Evolutionary conservation across 2,113 vertebrate species (phyloP).

Genomic region (Rostratula benghalensis): DNA sequence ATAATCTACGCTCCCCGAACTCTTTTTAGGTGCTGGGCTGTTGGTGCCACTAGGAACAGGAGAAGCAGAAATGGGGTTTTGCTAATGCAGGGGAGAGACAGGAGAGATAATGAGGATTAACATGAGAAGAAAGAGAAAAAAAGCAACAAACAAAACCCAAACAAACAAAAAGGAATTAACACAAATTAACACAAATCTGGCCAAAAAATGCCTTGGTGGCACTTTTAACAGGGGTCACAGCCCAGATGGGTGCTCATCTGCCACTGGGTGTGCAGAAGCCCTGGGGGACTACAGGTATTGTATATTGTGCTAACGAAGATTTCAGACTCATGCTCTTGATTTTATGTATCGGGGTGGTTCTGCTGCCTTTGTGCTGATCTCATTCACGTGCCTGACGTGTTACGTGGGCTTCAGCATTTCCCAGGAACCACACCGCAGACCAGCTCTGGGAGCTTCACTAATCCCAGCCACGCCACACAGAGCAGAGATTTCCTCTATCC

Average conservation of each 20-base stretch:
- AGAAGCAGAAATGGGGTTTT: slow-evolving; percentile 96
- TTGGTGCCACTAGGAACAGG: slow-evolving; percentile 92
- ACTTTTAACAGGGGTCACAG: not conserved
- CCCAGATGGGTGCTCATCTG: not conserved
- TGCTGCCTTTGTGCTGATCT: not conserved
- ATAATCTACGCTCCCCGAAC: slow-evolving; percentile 91
- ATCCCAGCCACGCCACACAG: not conserved
- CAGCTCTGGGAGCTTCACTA: not conserved
- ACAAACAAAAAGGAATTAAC: not conserved
- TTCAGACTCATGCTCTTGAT: not conserved
- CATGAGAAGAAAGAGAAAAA: not conserved
- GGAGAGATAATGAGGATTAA: slow-evolving; percentile 17
- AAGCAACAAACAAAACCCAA: not conserved
- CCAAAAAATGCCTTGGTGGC: not conserved
- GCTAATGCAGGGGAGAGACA: slow-evolving; percentile 75
- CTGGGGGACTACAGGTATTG: too few relatives aligned
- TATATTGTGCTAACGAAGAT: not conserved
- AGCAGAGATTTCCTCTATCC: not conserved
- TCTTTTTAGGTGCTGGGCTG: slow-evolving; percentile 94
- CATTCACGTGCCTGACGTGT: not conserved
- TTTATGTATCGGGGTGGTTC: not conserved
- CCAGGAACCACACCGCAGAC: not conserved
- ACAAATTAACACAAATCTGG: not conserved
- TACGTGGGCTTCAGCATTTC: not conserved
- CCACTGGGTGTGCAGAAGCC: not conserved